Evolutionary conservation across 2,888 invertebrate genomes (phyloP).

Genomic region (Drosophila koepferae): DNA sequence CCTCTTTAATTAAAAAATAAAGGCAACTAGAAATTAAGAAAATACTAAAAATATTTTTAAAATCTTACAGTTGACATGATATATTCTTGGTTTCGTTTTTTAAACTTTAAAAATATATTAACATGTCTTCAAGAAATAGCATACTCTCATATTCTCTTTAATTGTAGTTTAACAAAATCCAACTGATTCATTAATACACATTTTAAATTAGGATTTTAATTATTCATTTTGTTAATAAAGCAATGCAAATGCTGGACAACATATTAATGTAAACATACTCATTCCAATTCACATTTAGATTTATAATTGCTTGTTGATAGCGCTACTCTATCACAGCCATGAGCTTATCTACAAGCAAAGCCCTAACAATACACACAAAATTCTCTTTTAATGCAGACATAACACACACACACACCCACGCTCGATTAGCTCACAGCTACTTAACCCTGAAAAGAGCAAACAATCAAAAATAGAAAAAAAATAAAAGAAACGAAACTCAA

Average conservation of each 20-base stretch:
- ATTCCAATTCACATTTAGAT: not conserved
- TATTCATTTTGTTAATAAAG: not conserved
- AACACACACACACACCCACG: not conserved
- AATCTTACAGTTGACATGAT: too few relatives aligned
- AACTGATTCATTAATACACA: too few relatives aligned
- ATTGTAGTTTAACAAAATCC: too few relatives aligned
- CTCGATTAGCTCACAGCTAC: constrained; percentile 22
- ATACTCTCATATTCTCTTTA: too few relatives aligned
- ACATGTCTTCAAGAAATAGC: too few relatives aligned
- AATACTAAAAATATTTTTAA: too few relatives aligned
- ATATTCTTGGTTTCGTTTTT: too few relatives aligned
- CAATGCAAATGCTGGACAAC: not conserved
- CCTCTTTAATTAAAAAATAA: too few relatives aligned
- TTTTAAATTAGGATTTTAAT: too few relatives aligned
- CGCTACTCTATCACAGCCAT: not conserved
- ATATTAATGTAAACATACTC: not conserved
- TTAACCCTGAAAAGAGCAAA: constrained; percentile 51
- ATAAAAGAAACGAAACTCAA: constrained; percentile 14
- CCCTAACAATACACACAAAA: constrained; percentile 6
- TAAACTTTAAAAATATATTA: too few relatives aligned
- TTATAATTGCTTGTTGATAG: constrained; percentile 14
- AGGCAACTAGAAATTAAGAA: too few relatives aligned
- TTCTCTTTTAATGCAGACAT: not conserved
- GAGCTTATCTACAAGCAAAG: constrained; percentile 9
- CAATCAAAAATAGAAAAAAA: constrained; percentile 11